Percentiles rank a stretch among this genome's conserved stretches.
phyloP scores from a whole-genome alignment of 1,140 invertebrate genomes.

The Centruroides sculpturatus region DNA sequence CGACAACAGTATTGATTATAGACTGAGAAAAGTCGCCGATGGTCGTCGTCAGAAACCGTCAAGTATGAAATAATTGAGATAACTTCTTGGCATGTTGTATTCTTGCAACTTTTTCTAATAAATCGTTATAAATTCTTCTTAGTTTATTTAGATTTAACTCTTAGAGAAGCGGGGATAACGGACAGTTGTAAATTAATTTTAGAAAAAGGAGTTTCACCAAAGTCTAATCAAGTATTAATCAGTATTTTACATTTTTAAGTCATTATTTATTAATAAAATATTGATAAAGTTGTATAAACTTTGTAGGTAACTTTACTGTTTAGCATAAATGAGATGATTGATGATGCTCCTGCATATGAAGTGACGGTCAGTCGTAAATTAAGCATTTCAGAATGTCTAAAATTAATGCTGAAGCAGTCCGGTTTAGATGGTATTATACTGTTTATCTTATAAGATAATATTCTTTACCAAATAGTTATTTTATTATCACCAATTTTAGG shows the following conservation, averaged over 20 bases:
- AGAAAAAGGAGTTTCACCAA: slow-evolving; percentile 10
- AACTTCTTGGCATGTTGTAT: no score
- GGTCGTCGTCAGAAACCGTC: no score
- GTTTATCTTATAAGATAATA: not conserved
- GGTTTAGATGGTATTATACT: slow-evolving; percentile 5
- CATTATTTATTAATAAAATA: no score
- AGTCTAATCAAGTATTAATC: not conserved
- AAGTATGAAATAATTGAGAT: no score
- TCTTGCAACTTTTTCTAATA: no score
- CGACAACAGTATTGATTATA: no score
- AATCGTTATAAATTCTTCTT: not conserved
- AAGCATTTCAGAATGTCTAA: slow-evolving; percentile 2
- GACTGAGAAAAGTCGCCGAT: no score
- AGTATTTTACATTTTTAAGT: not conserved
- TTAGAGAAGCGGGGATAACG: slow-evolving; percentile 3
- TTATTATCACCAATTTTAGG: not conserved
- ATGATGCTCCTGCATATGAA: slow-evolving; percentile 6
- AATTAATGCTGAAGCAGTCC: slow-evolving; percentile 1
- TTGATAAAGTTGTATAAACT: not conserved
- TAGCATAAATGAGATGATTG: slow-evolving; percentile 3
- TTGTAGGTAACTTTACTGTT: slow-evolving; percentile 7
- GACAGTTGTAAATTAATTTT: slow-evolving; percentile 5
- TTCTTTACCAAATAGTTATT: not conserved
- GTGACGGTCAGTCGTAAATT: slow-evolving; percentile 4
- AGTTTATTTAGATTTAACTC: slow-evolving; percentile 9